Percentiles rank a stretch among this genome's conserved stretches.
Evolutionary conservation across 64 coral and sea anemone genomes (phyloP).

Genomic region (Astreopora myriophthalma): DNA sequence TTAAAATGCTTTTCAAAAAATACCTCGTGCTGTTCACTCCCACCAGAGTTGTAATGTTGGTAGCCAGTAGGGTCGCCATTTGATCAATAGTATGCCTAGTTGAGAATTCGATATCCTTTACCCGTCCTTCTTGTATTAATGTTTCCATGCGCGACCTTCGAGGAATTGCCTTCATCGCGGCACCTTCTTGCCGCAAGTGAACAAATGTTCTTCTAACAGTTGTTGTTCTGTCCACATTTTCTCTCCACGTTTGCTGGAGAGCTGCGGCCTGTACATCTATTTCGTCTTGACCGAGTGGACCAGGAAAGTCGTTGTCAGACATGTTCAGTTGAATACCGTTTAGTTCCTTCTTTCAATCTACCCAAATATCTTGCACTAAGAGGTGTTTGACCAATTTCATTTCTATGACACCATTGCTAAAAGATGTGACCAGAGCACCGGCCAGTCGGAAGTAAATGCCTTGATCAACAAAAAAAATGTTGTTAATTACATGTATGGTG

Average conservation of each 20-base stretch:
- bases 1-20: not conserved
- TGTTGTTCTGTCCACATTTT: not conserved
- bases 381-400: too few species aligned
- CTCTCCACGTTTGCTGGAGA: not conserved
- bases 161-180: not conserved
- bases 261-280: not conserved
- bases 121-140: not conserved
- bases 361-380: too few species aligned
- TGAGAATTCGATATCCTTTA: not conserved
- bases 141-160: not conserved
- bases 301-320: not conserved
- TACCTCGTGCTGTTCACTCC: not conserved
- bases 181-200: not conserved
- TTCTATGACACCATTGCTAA: too few species aligned
- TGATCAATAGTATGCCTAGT: not conserved
- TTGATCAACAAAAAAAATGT: too few species aligned
- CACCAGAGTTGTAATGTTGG: not conserved
- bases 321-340: too few species aligned
- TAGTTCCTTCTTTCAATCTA: too few species aligned
- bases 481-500: too few species aligned
- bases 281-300: not conserved
- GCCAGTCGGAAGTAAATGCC: too few species aligned
- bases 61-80: not conserved
- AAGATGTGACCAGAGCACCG: too few species aligned
- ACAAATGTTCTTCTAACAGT: not conserved